A percentile compares a stretch with the other conserved stretches of the same genome.
These are phyloP conservation scores for Trichomalopsis sarcophagae DNA, from an alignment of 1,140 invertebrate genomes.

Conservation along the genomic window DNA sequence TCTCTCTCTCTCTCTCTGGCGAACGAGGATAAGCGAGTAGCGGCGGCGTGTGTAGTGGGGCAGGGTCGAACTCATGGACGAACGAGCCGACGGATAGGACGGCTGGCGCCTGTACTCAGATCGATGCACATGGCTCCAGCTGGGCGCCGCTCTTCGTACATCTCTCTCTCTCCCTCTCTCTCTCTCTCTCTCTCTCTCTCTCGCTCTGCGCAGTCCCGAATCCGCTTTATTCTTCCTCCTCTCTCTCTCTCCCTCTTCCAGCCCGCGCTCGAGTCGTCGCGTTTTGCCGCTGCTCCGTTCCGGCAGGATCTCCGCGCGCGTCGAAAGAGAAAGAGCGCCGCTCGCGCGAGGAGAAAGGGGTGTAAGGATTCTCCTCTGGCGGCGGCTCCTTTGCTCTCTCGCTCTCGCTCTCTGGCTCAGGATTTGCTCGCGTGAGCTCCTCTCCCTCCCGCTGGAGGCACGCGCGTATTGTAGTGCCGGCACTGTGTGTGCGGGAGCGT, in stretches of 20 bases:
- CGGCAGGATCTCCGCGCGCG: neutral
- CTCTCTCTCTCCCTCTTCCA: slow-evolving; percentile 23
- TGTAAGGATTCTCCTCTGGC: slow-evolving; percentile 4
- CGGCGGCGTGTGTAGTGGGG: slow-evolving; percentile 58
- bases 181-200: slow-evolving; percentile 29
- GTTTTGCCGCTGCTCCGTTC: neutral
- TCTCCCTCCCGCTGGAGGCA: neutral
- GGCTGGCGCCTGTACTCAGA: slow-evolving; percentile 75
- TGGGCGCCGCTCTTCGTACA: slow-evolving; percentile 71
- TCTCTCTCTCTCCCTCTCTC: slow-evolving; percentile 14
- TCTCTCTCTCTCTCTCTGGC: neutral
- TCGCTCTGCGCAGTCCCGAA: neutral
- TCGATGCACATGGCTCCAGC: slow-evolving; percentile 76
- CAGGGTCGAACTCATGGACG: slow-evolving; percentile 75
- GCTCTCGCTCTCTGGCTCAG: neutral
- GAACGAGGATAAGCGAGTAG: neutral
- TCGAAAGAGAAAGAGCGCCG: neutral
- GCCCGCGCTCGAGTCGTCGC: neutral
- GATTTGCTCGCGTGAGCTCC: neutral
- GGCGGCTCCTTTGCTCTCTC: slow-evolving; percentile 37
- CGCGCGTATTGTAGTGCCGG: neutral
- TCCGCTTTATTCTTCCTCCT: slow-evolving; percentile 10
- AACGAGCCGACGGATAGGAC: slow-evolving; percentile 75
- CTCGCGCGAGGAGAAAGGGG: neutral
- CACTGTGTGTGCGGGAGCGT: neutral